Conservation (phyloP, 2,888 invertebrate genomes). For the Drosophila nigricruria region DNA sequence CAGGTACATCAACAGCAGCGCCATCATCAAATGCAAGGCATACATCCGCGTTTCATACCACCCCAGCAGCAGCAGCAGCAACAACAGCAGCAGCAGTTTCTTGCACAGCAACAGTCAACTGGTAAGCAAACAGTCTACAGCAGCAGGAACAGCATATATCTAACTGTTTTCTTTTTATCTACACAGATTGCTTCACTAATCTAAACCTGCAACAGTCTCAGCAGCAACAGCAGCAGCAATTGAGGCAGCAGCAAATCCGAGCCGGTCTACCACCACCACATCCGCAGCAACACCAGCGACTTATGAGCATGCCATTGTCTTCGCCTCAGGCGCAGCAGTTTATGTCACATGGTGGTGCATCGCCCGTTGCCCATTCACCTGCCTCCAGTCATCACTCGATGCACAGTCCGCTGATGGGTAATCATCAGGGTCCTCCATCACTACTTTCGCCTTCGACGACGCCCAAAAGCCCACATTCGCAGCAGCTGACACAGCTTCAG, state of each 20-base stretch:
- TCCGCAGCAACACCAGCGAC: slow-evolving; percentile 66
- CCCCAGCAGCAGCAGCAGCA: slow-evolving; percentile 62
- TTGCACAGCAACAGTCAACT: slow-evolving; percentile 54
- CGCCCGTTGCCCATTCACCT: slow-evolving; percentile 80
- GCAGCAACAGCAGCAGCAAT: slow-evolving; percentile 71
- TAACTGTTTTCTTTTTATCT: background rate
- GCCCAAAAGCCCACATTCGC: slow-evolving; percentile 71
- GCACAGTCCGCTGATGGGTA: slow-evolving; percentile 81
- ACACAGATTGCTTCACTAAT: slow-evolving; percentile 67
- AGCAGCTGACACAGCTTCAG: slow-evolving; percentile 60
- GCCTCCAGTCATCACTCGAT: slow-evolving; percentile 83
- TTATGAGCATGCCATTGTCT: slow-evolving; percentile 71
- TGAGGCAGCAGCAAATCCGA: slow-evolving; percentile 77
- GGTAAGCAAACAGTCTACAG: slow-evolving; percentile 39
- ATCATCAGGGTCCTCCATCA: slow-evolving; percentile 68
- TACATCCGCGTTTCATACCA: slow-evolving; percentile 72
- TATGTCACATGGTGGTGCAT: slow-evolving; percentile 71
- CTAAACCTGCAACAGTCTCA: slow-evolving; percentile 60
- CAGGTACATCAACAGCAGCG: slow-evolving; percentile 71
- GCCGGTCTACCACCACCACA: slow-evolving; percentile 61
- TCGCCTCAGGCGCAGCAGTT: slow-evolving; percentile 73
- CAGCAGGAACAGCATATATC: background rate
- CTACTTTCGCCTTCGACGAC: slow-evolving; percentile 79
- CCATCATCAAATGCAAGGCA: slow-evolving; percentile 70
- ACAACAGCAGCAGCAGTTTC: slow-evolving; percentile 68